Conservation (phyloP, 2,113 vertebrate species). For the Mesitornis unicolor region DNA sequence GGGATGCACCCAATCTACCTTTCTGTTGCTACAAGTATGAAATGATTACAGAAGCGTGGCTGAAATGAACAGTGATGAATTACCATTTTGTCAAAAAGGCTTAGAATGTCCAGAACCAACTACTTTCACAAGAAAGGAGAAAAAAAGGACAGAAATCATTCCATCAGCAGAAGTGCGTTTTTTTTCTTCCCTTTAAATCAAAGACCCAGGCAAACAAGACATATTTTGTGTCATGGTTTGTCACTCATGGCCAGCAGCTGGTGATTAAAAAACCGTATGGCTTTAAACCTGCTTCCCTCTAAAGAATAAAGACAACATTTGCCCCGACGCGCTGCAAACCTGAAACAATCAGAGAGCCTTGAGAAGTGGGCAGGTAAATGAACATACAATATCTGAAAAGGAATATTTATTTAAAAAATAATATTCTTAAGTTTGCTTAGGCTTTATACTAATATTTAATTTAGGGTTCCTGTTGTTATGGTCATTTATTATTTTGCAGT, state of each 20-base stretch:
- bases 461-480: neutral
- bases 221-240: neutral
- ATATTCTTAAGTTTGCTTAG: neutral
- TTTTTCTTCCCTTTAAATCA: neutral
- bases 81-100: neutral
- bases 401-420: neutral
- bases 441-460: neutral
- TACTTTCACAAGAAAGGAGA: neutral
- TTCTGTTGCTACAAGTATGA: neutral
- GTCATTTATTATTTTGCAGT: neutral
- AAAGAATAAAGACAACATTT: neutral
- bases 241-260: slow-evolving; percentile 1
- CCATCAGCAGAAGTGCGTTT: neutral
- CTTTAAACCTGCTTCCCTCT: neutral
- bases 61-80: neutral
- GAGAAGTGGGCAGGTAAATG: neutral
- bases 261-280: neutral
- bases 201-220: neutral
- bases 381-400: neutral
- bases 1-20: neutral
- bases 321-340: neutral
- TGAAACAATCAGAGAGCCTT: neutral
- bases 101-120: neutral
- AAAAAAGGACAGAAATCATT: neutral
- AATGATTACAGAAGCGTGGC: neutral